Conservation (phyloP, 2,113 vertebrate species). For the Labeo catla region DNA sequence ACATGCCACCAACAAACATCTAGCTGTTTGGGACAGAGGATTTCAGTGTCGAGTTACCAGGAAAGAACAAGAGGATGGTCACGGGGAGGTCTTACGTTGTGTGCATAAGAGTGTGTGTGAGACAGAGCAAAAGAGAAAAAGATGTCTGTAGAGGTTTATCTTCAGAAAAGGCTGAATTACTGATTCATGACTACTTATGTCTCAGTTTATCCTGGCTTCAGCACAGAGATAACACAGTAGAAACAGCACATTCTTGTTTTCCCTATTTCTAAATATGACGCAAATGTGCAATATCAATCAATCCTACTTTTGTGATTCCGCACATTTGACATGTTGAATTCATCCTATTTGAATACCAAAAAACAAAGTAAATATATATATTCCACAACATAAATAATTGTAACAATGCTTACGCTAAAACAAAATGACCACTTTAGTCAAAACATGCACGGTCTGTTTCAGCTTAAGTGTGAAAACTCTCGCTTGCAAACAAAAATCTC, state of each 20-base stretch:
- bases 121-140: not conserved
- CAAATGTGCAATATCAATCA: not conserved
- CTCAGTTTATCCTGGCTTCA: not conserved
- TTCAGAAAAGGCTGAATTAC: not conserved
- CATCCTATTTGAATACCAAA: not conserved
- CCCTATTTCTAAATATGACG: not conserved
- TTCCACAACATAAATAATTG: not conserved
- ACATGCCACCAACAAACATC: not conserved
- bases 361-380: not conserved
- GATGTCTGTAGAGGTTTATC: not conserved
- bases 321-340: not conserved
- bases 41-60: not conserved
- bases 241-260: not conserved
- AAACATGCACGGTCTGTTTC: not conserved
- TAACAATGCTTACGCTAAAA: not conserved
- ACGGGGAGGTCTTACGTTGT: not conserved
- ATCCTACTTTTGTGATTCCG: not conserved
- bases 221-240: not conserved
- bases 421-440: not conserved
- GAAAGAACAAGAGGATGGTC: not conserved
- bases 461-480: not conserved
- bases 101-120: not conserved
- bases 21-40: conserved; percentile 1
- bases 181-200: not conserved
- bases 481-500: not conserved